Base-by-base conservation (phyloP, 2,797 vertebrate genomes). In the Austrolebias charrua region DNA sequence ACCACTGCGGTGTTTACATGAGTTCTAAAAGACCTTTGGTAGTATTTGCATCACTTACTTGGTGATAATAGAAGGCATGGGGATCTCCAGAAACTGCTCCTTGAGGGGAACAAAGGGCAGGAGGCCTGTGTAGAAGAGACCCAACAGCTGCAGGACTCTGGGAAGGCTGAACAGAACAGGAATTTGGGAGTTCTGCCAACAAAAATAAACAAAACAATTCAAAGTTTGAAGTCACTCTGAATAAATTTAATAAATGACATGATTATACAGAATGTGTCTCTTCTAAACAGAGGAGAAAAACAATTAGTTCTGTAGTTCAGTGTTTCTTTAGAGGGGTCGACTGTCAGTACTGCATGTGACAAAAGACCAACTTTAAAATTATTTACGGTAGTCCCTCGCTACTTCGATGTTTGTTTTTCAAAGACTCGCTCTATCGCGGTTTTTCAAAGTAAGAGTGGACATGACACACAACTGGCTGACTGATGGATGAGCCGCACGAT, bases 41-140 rank as follows among this genome's bases (percentile, higher is more conserved):
- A 29, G 24, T 7, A 31, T n/a, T 3, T 7, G 33, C 13, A 18
- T 49, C 19, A 68, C 89, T 90, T 95, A 99, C 98, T 98, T 99
- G 81, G 94, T 87, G 57, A 95, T 88, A 68, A 99, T 96, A 24
- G 96, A 98, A 55, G 98, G 98, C 98, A 99, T 98, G 38, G 97
- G 97, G 61, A 99, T 96, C 89, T 99, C 98, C 81, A 99, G 89
- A 81, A 98, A 99, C 67, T 97, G 95, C 83, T 99, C 98, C 82
- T 93, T 93, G 66, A 99, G 91, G 40, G 98, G 96, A 68, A 97
- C 86, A 51, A 99, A 99, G 0, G 98, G 98, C 82, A 99, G 91
- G 15, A 99, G 93, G 18, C 98, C 98, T 0, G 96, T 96, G 90
- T 99, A 99, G 92, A 98, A 99, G 35, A 99, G 92, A 4, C 95